Evolutionary conservation across 2,113 vertebrate genomes (phyloP), one percentile per base, ranked within the genome.

Genomic region (Ictalurus furcatus): DNA sequence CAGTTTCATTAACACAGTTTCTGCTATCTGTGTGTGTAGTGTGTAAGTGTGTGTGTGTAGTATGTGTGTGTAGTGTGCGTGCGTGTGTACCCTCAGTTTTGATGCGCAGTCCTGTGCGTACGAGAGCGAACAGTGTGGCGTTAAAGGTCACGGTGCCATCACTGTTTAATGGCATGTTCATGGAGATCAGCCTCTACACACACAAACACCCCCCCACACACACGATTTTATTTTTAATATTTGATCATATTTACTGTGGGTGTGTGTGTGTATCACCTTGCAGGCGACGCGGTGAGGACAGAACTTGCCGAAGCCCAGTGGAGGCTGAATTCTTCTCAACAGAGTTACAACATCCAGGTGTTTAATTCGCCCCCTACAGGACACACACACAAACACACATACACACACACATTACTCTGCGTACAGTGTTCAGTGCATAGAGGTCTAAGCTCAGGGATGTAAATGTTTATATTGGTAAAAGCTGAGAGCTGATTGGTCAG

Each of bases 81-180:
- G 58, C 52, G n/a, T 54, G 25, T 73, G 25, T 87, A 98, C 97
- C 98, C 95, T 99, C 97, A 0, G 97, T 99, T 95, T 99, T 99
- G 94, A 99, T 99, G 93, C 97, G 98, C 90, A 99, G 96, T 0
- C 97, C 98, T 0, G 98, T 99, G 92, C 98, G 96, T 28, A 99
- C 98, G 89, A 99, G 94, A 0, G 97, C 96, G 1, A 99, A 99
- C 85, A 99, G 96, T 0, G 98, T 99, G 54, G 98, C 97, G 0
- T 99, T 99, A 93, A 99, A 99, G 89, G 97, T 98, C 84, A 99
- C 98, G 0, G 97, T 98, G 84, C 98, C 98, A 0, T 98, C 98
- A 0, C 97, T 99, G 94, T 99, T 98, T 44, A 99, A 93, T 2
- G 98, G 97, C 98, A 99, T 99, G 94, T 99, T 99, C 98, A 99